A percentile compares a stretch with the other conserved stretches of the same genome.
These are phyloP conservation scores for Manis crassicaudata DNA, from an alignment of 2,797 vertebrate genomes.

Conservation along the genomic window DNA sequence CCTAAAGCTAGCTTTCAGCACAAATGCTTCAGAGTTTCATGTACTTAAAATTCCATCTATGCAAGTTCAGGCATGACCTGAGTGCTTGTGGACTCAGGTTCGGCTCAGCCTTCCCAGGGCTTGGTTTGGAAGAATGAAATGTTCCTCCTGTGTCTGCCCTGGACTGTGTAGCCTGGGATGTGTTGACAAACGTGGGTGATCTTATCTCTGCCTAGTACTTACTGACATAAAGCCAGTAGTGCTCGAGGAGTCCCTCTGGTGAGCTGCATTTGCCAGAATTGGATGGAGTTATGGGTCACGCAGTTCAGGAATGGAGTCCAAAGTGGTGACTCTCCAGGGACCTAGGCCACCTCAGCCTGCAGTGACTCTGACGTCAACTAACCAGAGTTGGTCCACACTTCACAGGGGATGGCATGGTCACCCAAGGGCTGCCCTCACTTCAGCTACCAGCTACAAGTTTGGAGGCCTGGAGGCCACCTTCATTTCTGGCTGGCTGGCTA, in stretches of 20 bases:
- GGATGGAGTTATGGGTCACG: not conserved
- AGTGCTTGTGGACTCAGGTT: not conserved
- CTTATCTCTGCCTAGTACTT: not conserved
- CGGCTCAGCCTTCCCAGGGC: not conserved
- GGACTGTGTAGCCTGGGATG: not conserved
- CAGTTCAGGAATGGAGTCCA: not conserved
- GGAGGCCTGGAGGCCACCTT: not conserved
- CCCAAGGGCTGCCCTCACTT: not conserved
- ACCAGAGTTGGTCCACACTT: not conserved
- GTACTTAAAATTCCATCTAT: slow-evolving; percentile 66
- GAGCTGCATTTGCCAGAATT: not conserved
- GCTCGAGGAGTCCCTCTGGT: not conserved
- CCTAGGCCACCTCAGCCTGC: too few relatives aligned
- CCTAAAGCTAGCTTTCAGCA: not conserved
- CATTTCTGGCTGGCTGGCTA: not conserved
- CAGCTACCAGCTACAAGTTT: not conserved
- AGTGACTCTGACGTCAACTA: not conserved
- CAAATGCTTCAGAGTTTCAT: not conserved
- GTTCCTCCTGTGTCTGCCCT: not conserved
- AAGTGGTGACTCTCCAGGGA: not conserved
- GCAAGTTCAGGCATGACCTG: slow-evolving; percentile 55
- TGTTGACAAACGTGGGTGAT: not conserved
- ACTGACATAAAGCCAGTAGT: not conserved
- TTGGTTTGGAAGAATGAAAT: not conserved
- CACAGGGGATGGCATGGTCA: not conserved